Conservation (phyloP, 2,888 invertebrate species). For the Callyntrura guangdongensis region DNA sequence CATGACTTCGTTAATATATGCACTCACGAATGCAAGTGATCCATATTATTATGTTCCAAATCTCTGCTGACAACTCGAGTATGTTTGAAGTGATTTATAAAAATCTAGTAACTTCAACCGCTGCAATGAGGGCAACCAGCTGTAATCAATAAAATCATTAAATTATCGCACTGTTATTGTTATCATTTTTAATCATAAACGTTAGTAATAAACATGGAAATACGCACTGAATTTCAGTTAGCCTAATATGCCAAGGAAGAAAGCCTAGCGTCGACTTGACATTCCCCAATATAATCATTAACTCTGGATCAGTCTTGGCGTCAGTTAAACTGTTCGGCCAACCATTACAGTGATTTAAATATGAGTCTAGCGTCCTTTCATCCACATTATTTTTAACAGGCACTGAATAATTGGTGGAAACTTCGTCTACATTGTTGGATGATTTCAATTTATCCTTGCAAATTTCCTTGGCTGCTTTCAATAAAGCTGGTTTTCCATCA, state of each 20-base stretch:
- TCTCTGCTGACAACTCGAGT: slow-evolving; percentile 81
- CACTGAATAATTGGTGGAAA: neutral
- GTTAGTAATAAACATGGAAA: neutral
- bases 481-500: slow-evolving; percentile 82
- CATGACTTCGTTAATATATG: neutral
- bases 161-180: neutral
- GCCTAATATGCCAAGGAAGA: slow-evolving; percentile 82
- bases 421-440: neutral
- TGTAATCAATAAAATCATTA: slow-evolving; percentile 69
- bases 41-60: slow-evolving; percentile 76
- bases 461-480: slow-evolving; percentile 79
- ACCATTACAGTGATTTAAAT: slow-evolving; percentile 71
- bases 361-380: slow-evolving; percentile 75
- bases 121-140: slow-evolving; percentile 78
- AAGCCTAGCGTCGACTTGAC: slow-evolving; percentile 82
- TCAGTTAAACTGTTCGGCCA: slow-evolving; percentile 65
- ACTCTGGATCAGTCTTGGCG: slow-evolving; percentile 81
- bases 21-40: neutral
- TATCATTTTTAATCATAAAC: neutral
- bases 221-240: slow-evolving; percentile 83
- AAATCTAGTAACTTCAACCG: slow-evolving; percentile 74
- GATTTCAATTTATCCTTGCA: slow-evolving; percentile 54
- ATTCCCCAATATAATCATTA: slow-evolving; percentile 80
- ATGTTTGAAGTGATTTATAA: slow-evolving; percentile 72
- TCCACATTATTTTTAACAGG: slow-evolving; percentile 55